Evolutionary conservation across 2,113 vertebrate genomes (phyloP).

Genomic region (Lagopus muta): DNA sequence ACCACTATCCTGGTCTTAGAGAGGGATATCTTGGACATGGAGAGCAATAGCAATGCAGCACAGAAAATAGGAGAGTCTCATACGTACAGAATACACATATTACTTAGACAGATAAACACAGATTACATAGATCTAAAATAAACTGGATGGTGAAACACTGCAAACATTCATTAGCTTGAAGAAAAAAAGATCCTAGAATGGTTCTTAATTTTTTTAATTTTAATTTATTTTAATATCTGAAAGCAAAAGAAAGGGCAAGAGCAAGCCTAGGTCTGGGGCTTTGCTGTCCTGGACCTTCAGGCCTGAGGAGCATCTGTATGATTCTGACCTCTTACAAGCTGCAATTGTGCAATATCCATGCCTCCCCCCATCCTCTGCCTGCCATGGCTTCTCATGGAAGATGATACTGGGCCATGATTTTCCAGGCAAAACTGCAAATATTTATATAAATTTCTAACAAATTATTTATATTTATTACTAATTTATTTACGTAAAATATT

Average conservation of each 20-base stretch:
- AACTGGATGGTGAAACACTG: background rate
- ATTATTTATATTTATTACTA: no score
- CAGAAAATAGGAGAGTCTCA: background rate
- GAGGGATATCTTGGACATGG: background rate
- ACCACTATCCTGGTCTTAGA: background rate
- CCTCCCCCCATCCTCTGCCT: fast-evolving
- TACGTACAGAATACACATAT: background rate
- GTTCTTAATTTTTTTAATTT: background rate
- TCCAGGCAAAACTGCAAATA: background rate
- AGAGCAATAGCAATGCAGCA: background rate
- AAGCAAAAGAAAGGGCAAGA: background rate
- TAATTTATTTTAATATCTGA: no score
- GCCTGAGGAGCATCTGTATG: background rate
- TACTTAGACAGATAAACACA: background rate
- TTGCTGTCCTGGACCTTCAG: background rate
- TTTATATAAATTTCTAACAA: background rate
- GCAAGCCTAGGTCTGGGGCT: background rate
- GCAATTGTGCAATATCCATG: background rate
- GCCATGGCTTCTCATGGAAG: background rate
- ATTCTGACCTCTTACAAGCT: background rate
- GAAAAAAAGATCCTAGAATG: background rate
- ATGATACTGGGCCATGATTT: background rate
- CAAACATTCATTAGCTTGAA: background rate
- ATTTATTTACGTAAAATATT: no score
- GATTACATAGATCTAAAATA: background rate